These are phyloP conservation scores for Cirrhinus mrigala DNA, from an alignment of 2,797 vertebrate species.

Conservation along the genomic window DNA sequence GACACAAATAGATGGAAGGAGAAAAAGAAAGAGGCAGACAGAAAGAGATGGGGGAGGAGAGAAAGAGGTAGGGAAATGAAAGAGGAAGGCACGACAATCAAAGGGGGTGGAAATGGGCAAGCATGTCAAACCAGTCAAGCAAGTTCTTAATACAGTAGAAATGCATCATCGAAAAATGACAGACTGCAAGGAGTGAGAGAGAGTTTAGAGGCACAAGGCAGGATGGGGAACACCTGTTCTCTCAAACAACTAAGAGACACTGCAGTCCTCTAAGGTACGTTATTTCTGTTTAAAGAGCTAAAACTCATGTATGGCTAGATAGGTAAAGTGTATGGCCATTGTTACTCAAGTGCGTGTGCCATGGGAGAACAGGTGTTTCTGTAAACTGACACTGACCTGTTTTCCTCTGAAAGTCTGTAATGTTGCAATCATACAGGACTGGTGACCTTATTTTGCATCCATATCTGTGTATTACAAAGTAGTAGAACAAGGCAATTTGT, in stretches of 20 bases:
- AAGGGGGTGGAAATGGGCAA: constrained; percentile 58
- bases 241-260: constrained; percentile 21
- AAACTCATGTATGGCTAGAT: background rate
- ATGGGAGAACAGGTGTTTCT: constrained; percentile 75
- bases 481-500: background rate
- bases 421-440: constrained; percentile 10
- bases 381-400: constrained; percentile 75
- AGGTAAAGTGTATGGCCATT: background rate
- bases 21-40: constrained; percentile 65
- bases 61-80: constrained; percentile 52
- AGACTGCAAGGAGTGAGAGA: constrained; percentile 58
- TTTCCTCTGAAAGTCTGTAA: constrained; percentile 13
- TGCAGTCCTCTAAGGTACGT: constrained; percentile 41
- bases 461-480: background rate
- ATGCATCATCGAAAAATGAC: constrained; percentile 76
- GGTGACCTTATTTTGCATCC: background rate
- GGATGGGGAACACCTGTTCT: constrained; percentile 33
- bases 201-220: constrained; percentile 7
- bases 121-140: constrained; percentile 80
- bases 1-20: constrained; percentile 42
- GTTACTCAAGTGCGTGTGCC: constrained; percentile 33
- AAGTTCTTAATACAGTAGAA: constrained; percentile 76
- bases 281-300: constrained; percentile 17
- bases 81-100: constrained; percentile 57
- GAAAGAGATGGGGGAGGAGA: constrained; percentile 48